Evolutionary conservation across 1,140 invertebrate genomes (phyloP).

Genomic region (Dolichoris vasculosae): DNA sequence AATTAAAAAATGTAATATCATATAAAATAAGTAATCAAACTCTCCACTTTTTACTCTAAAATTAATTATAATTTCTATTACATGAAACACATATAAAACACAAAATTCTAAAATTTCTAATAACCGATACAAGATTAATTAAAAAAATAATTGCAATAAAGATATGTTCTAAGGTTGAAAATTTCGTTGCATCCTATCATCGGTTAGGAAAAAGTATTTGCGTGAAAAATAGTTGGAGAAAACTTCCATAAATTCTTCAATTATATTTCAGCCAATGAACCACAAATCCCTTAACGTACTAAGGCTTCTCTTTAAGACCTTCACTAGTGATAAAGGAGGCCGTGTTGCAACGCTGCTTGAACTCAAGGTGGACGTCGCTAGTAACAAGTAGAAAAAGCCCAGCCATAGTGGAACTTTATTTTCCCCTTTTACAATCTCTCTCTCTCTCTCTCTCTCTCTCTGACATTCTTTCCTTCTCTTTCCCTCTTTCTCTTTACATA

Average conservation of each 20-base stretch:
- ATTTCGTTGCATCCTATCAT: too few species aligned
- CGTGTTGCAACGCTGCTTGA: background rate
- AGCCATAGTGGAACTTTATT: background rate
- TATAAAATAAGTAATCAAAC: too few species aligned
- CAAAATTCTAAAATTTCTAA: too few species aligned
- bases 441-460: background rate
- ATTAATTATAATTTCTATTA: too few species aligned
- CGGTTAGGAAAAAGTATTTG: background rate
- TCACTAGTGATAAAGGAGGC: slow-evolving; percentile 12
- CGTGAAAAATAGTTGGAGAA: background rate
- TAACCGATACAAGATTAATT: too few species aligned
- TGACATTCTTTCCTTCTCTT: background rate
- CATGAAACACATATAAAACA: too few species aligned
- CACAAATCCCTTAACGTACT: slow-evolving; percentile 39
- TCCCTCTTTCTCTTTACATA: background rate
- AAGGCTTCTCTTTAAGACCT: slow-evolving; percentile 23
- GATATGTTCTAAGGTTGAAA: too few species aligned
- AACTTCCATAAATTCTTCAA: slow-evolving; percentile 46
- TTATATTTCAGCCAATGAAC: slow-evolving; percentile 12
- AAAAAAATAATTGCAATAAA: too few species aligned
- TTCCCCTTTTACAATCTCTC: background rate
- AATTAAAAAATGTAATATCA: too few species aligned
- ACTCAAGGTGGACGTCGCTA: background rate
- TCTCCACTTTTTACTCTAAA: too few species aligned
- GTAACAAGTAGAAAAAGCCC: slow-evolving; percentile 31